phyloP scores from a whole-genome alignment of 2,888 invertebrate species.

The Sphinx pinastri region DNA sequence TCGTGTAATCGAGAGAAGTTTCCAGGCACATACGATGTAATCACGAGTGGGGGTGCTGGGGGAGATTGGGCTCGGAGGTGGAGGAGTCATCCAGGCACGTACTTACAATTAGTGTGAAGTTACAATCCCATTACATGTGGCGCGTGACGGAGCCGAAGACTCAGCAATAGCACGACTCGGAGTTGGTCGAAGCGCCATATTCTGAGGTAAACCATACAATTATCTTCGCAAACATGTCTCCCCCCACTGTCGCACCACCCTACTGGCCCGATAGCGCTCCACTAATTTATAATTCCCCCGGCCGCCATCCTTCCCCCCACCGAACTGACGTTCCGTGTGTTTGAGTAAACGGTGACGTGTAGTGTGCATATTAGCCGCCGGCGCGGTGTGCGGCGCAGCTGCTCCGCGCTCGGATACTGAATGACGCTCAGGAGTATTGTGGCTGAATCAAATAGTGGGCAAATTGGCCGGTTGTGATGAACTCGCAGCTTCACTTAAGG shows the following conservation, averaged over 20 bases:
- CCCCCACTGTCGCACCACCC: conserved; percentile 3
- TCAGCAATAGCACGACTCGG: neutral
- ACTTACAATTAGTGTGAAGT: conserved; percentile 21
- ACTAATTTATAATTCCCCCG: conserved; percentile 41
- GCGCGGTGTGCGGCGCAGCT: neutral
- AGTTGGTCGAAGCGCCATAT: neutral
- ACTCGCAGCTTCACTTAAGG: neutral
- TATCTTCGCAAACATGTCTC: conserved; percentile 40
- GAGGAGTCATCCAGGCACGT: neutral
- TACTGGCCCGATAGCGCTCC: neutral
- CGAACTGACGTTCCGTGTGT: conserved; percentile 14
- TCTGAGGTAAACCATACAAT: conserved; percentile 38
- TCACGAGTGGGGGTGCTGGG: neutral
- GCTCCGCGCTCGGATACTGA: conserved; percentile 13
- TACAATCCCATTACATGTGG: conserved; percentile 11
- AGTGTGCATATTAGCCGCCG: neutral
- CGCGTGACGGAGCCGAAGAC: conserved; percentile 10
- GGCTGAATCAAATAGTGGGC: conserved; percentile 9
- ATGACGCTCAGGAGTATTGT: conserved; percentile 4
- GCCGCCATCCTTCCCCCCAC: neutral
- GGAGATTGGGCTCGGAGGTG: neutral
- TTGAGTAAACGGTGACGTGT: conserved; percentile 15
- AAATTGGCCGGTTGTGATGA: neutral
- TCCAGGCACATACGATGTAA: conserved; percentile 8
- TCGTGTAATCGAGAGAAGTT: neutral